Evolutionary conservation across 2,113 vertebrate species (phyloP), one percentile per base, ranked within the genome.

Genomic region (Hemichromis elongatus): DNA sequence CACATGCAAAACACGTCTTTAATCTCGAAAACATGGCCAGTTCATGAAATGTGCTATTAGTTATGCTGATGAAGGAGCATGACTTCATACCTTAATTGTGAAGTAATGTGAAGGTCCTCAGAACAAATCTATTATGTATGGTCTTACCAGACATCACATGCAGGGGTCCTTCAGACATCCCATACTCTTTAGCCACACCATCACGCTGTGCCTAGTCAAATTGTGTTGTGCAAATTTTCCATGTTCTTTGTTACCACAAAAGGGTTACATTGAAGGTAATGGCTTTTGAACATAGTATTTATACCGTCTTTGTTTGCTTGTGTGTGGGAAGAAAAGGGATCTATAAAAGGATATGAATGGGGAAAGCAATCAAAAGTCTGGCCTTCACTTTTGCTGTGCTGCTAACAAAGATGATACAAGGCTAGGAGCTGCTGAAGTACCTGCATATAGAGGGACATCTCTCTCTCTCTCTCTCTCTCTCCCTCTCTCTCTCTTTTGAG

Each of bases 41-140:
- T 70, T 88, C 30, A 47, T 90, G 92, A 92, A 94, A 92, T n/a
- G 81, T 86, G 81, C 88, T 91, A 94, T 94, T 93, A 90, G 94
- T 93, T 94, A 88, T 93, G 89, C 93, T 92, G 92, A 93, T 93
- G 91, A 93, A 92, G 89, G 68, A 93, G 92, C 95, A 94, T 95
- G 92, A 93, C 94, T 94, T 93, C 94, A 92, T 95, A 92, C 94
- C 85, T 91, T 94, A 94, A 95, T 95, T 94, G 91, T 66, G 79
- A 90, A 77, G 90, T 83, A 92, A 94, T 91, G 90, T 66, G 79
- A 92, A 83, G 92, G 92, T 92, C 92, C 81, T 95, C 94, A 91
- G 92, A 95, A 89, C 92, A 93, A 95, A 95, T 95, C 95, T 95
- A 95, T 95, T 95, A 94, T 90, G 80, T 88, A 95, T 91, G 95